Evolutionary conservation across 2,113 vertebrate species (phyloP), one percentile per base, ranked within the genome.

Genomic region (Osmerus eperlanus): DNA sequence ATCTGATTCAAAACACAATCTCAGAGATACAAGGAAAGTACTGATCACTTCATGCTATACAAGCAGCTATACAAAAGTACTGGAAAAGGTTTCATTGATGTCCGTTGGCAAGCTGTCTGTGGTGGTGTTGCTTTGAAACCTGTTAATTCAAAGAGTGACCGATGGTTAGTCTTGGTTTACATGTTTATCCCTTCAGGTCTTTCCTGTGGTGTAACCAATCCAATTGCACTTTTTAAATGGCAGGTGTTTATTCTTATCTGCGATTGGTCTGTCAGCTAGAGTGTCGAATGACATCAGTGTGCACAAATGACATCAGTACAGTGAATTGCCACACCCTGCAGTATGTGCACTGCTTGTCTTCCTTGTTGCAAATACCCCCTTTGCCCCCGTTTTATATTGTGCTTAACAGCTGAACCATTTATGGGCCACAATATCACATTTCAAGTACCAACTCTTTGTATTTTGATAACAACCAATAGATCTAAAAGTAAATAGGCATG

Each of bases 141-240:
- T 84, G 91, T 87, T 89, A 78, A 87, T 82, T 89, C 86, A 88
- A 86, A 93, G 94, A 92, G 92, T 83, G 84, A 69, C 87, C 55
- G 85, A 71, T 89, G 66, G 91, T 89, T 89, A 89, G 89, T 92
- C 92, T 94, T 91, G 82, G 84, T 93, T 94, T 95, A 95, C 94
- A 95, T 92, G 94, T 90, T 93, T 41, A 86, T 81, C 86, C 91
- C 93, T 81, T 87, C 94, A 95, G 94, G 94, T 94, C 92, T 87
- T 90, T 90, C 84, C 83, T 59, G 5, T 41, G 4, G 36, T 41
- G 71, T 72, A 73, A 63, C 94, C 94, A 96, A 96, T 96, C 91
- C 84, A 73, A 53, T 70, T 7, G 75, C 79, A 81, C 52, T 87
- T 81, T 68, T 80, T 28, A 29, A 32, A 59, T 78, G 61, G 78